Conservation (phyloP, 2,113 vertebrate genomes). For the Mola mola region DNA sequence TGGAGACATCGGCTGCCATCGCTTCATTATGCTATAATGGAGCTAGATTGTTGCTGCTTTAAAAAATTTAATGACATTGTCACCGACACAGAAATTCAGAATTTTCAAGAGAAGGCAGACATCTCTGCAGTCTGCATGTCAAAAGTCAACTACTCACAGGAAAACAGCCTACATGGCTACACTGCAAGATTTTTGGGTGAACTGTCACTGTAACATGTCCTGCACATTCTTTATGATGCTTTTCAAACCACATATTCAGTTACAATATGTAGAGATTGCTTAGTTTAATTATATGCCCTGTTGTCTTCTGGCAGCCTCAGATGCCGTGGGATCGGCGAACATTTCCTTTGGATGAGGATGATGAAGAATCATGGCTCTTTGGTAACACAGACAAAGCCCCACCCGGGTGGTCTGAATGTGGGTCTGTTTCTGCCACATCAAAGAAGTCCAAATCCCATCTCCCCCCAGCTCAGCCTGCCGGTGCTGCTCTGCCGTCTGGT, state of each 20-base stretch:
- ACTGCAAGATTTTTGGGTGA: too few species aligned
- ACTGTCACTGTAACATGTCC: neutral
- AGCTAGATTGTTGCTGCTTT: too few species aligned
- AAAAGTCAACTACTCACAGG: too few species aligned
- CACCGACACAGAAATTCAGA: neutral
- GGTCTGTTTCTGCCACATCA: conserved; percentile 7
- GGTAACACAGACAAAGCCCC: conserved; percentile 11
- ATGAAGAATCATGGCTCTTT: conserved; percentile 38
- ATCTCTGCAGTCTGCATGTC: too few species aligned
- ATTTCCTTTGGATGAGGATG: conserved; percentile 54
- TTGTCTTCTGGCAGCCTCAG: conserved; percentile 36
- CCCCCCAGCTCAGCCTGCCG: conserved; percentile 13
- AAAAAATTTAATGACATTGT: too few species aligned
- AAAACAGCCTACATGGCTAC: too few species aligned
- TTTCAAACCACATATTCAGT: too few species aligned
- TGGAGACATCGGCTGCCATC: too few species aligned
- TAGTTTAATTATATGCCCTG: neutral
- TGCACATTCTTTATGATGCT: neutral
- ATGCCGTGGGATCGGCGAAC: conserved; percentile 56
- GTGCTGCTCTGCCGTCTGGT: conserved; percentile 42
- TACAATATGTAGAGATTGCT: too few species aligned
- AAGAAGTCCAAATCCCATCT: conserved; percentile 31
- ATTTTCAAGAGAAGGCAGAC: neutral
- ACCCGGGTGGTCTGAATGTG: neutral
- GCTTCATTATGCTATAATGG: too few species aligned